phyloP scores from a whole-genome alignment of 1,140 invertebrate genomes.

The Hyles vespertilio region DNA sequence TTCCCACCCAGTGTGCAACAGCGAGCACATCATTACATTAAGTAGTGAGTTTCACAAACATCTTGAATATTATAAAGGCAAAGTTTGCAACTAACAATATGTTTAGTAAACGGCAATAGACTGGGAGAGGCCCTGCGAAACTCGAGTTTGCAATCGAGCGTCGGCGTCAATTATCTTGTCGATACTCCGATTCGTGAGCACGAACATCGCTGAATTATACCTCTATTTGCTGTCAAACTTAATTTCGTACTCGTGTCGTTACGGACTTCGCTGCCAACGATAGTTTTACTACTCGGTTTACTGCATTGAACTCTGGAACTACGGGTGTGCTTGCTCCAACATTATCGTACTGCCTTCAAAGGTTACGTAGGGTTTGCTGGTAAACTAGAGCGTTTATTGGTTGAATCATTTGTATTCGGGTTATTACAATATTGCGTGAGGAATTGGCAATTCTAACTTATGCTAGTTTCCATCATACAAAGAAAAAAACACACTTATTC shows the following conservation, averaged over 20 bases:
- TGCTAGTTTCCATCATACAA: too few relatives aligned
- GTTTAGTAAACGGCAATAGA: conserved; percentile 5
- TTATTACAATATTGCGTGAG: too few relatives aligned
- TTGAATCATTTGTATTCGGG: too few relatives aligned
- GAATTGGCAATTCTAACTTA: too few relatives aligned
- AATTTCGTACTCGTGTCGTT: conserved; percentile 66
- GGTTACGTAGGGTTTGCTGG: too few relatives aligned
- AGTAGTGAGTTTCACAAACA: not conserved
- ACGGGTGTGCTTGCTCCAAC: too few relatives aligned
- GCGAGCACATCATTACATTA: too few relatives aligned
- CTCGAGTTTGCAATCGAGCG: conserved; percentile 25
- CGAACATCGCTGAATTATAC: conserved; percentile 69
- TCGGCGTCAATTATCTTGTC: conserved; percentile 62
- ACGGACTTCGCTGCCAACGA: conserved; percentile 40
- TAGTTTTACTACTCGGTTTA: not conserved
- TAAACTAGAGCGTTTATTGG: too few relatives aligned
- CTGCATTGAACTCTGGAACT: conserved; percentile 13
- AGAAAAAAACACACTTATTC: too few relatives aligned
- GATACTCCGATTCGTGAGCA: conserved; percentile 64
- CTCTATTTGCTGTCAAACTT: conserved; percentile 71
- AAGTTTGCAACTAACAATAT: conserved; percentile 3
- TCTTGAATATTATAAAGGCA: not conserved
- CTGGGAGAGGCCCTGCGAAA: conserved; percentile 7
- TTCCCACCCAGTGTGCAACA: too few relatives aligned
- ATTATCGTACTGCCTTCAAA: too few relatives aligned